Percentiles rank a stretch among this genome's conserved stretches.
phyloP scores from a whole-genome alignment of 2,113 vertebrate genomes.

The Platichthys stellatus region DNA sequence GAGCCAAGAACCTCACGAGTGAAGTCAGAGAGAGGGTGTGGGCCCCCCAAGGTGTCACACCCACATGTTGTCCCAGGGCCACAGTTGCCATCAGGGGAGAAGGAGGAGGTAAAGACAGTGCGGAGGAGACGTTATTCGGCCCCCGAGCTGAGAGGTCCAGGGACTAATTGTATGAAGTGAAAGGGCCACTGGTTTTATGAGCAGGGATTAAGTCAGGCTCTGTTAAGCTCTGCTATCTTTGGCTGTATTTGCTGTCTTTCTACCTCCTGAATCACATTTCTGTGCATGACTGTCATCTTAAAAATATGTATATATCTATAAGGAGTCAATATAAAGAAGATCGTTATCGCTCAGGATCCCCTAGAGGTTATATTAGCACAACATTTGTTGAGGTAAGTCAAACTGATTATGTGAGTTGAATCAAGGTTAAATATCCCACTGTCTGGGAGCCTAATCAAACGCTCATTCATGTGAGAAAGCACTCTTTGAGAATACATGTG shows the following conservation, averaged over 20 bases:
- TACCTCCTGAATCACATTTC: conserved; percentile 62
- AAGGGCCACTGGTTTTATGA: conserved; percentile 6
- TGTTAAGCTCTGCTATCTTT: conserved; percentile 38
- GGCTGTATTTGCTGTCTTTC: conserved; percentile 47
- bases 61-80: not conserved
- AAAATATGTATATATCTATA: conserved; percentile 4
- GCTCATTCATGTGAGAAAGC: not conserved
- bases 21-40: conserved; percentile 1
- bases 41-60: not conserved
- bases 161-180: conserved; percentile 35
- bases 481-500: not conserved
- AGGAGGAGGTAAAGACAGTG: not conserved
- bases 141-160: conserved; percentile 63
- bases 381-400: conserved; percentile 16
- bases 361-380: conserved; percentile 7
- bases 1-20: conserved; percentile 8
- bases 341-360: conserved; percentile 40
- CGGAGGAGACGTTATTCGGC: conserved; percentile 79
- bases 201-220: conserved; percentile 15
- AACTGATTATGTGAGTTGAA: not conserved
- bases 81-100: not conserved
- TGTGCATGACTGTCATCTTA: conserved; percentile 35
- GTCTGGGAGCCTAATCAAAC: not conserved
- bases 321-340: conserved; percentile 19
- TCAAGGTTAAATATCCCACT: conserved; percentile 10